Conservation (phyloP, 2,797 vertebrate species). For the Phylloscopus collybita region DNA sequence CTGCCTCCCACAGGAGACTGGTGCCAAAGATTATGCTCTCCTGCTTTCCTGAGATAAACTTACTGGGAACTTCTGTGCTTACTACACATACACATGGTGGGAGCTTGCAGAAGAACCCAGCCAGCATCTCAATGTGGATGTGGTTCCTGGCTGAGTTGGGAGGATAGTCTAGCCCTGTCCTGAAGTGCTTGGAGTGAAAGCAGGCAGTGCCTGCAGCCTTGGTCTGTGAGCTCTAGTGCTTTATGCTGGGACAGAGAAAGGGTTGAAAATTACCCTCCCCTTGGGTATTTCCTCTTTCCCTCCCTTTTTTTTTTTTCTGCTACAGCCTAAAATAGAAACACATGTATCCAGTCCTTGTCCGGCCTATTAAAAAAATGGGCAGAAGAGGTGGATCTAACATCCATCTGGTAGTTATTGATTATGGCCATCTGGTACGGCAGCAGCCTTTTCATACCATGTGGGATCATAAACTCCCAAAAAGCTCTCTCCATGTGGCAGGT, state of each 20-base stretch:
- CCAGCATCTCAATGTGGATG: background rate
- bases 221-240: background rate
- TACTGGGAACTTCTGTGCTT: background rate
- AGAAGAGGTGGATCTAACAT: slow-evolving; percentile 45
- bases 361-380: slow-evolving; percentile 24
- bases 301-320: background rate
- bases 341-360: slow-evolving; percentile 7
- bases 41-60: background rate
- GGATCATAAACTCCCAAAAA: slow-evolving; percentile 50
- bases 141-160: background rate
- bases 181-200: background rate
- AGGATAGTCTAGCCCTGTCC: background rate
- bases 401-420: slow-evolving; percentile 80
- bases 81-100: background rate
- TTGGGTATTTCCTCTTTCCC: background rate
- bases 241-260: background rate
- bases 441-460: slow-evolving; percentile 50
- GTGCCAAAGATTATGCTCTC: background rate
- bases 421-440: slow-evolving; percentile 74
- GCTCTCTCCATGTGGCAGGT: slow-evolving; percentile 45
- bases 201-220: background rate
- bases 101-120: background rate
- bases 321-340: slow-evolving; percentile 26
- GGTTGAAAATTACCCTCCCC: background rate
- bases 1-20: background rate